Base-by-base conservation (phyloP, 2,888 invertebrate species). In the Venusia cambrica region DNA sequence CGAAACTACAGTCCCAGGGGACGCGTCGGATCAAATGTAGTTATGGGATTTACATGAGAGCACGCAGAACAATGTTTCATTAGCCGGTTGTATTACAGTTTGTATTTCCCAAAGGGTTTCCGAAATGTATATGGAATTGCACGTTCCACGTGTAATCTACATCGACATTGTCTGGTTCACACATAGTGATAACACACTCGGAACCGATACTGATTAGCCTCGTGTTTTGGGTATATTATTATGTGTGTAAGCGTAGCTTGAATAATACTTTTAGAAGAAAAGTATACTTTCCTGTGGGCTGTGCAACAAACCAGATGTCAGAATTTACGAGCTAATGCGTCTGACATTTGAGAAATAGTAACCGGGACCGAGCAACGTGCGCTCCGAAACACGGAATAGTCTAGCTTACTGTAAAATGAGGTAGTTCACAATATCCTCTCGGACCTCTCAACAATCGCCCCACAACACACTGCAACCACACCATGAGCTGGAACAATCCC, bases 11-110 rank as follows among this genome's bases (percentile, higher is more conserved):
- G 62, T 62, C 74, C 48, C 61, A 10, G 25, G 73, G 64, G 71
- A 65, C 48, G n/a, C 48, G 44, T 39, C 37, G 55, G 63, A 67
- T 70, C 73, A 66, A 69, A 64, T 51, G 67, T 69, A 68, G 73
- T 75, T 72, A 71, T 67, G 63, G 71, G 72, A 76, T 79, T 77
- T 77, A 74, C 74, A 75, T 74, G 69, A 63, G 52, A 70, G 70
- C 72, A 73, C 63, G 70, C 61, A 62, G 66, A 74, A 74, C 78
- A 73, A 72, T 73, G 74, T 80, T 79, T 76, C 75, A 76, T 75
- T 68, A 65, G 58, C 40, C 29, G 38, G 54, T 51, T 60, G 63
- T 70, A 77, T 75, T 75, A 75, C 60, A 68, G 60, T 73, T 70
- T 65, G 67, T 70, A 81, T 81, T 81, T 80, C 80, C 80, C 81